Evolutionary conservation across 2,888 invertebrate species (phyloP), one percentile per base, ranked within the genome.

Genomic region (Eustalomyia histrio): DNA sequence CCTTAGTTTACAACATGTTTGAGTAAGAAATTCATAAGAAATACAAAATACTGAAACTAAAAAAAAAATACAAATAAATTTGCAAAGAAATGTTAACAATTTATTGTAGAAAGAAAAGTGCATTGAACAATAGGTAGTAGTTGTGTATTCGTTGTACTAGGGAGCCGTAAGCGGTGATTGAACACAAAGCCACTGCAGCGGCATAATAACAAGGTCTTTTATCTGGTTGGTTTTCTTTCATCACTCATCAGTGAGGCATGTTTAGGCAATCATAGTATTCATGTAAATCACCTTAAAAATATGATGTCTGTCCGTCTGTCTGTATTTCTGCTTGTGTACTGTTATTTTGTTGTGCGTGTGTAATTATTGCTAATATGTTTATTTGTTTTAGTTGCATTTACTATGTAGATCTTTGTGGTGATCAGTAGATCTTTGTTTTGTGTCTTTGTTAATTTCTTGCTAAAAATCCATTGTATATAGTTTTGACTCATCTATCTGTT

Each of bases 301-400:
- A 24, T 39, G n/a, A 43, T 55, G 53, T 60, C 35, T 33, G 17
- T 24, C 57, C 17, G 14, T 8, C 24, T 29, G 4, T 53, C 2
- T 47, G 33, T 55, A 29, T 29, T 29, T 29, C 29, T 6, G 29
- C 7, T 1, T 29, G 7, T 29, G 29, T 80, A 61, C 52, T 67
- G 55, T 69, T 73, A 63, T 76, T 43, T 55, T 74, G 60, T 75
- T 83, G 61, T 50, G 57, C 74, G 64, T 83, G 79, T 52, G 58
- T 78, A 72, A 68, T 79, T 83, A 64, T 64, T 63, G 75, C 64
- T 83, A 83, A 83, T 83, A 76, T 75, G 72, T 84, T 87, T 85
- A 86, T 86, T 84, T 67, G 82, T 72, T 82, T 64, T 17, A 52
- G 7, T 43, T 33, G 29, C 4, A 53, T 65, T 57, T 52, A 21